A percentile compares a stretch with the other conserved stretches of the same genome.
Evolutionary conservation across 30 jellyfish, hydroid and myxozoan genomes (phyloP).

Genomic region (Morbakka virulenta): DNA sequence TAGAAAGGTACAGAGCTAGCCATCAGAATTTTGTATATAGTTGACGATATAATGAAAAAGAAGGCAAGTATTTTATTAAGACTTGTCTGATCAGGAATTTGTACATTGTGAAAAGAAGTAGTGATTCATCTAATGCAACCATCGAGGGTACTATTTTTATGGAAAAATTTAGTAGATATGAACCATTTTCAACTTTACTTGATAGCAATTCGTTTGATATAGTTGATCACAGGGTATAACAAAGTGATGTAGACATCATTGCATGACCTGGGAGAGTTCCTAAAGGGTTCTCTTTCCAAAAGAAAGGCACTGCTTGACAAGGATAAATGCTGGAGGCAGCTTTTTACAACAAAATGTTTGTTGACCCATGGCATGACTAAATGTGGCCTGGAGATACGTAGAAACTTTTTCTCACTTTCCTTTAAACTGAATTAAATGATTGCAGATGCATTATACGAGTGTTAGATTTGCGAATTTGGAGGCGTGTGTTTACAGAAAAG

Average conservation of each 20-base stretch:
- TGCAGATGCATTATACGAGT: not conserved
- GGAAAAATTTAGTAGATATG: not conserved
- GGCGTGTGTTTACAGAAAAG: not conserved
- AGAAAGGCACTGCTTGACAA: conserved; percentile 5
- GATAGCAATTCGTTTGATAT: not conserved
- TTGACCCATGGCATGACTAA: conserved; percentile 2
- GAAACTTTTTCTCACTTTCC: not conserved
- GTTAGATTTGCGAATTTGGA: conserved; percentile 4
- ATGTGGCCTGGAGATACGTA: conserved; percentile 21
- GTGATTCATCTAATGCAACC: conserved; percentile 19
- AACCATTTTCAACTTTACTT: conserved; percentile 19
- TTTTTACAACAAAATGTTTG: conserved; percentile 6
- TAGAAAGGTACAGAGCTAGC: no score
- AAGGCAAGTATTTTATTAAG: no score
- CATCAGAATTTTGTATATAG: conserved; percentile 13
- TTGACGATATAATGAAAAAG: no score
- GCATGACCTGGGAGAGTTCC: conserved; percentile 26
- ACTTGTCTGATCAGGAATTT: conserved; percentile 20
- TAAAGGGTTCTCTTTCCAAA: conserved; percentile 19
- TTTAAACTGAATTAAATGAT: not conserved
- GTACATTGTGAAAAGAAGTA: conserved; percentile 12
- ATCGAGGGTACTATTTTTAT: conserved; percentile 1
- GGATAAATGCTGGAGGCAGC: conserved; percentile 10
- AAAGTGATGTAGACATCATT: conserved; percentile 4
- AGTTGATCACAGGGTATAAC: conserved; percentile 22